Percentiles rank a stretch among this genome's conserved stretches.
Evolutionary conservation across 2,797 vertebrate genomes (phyloP).

Genomic region (Platalea minor): DNA sequence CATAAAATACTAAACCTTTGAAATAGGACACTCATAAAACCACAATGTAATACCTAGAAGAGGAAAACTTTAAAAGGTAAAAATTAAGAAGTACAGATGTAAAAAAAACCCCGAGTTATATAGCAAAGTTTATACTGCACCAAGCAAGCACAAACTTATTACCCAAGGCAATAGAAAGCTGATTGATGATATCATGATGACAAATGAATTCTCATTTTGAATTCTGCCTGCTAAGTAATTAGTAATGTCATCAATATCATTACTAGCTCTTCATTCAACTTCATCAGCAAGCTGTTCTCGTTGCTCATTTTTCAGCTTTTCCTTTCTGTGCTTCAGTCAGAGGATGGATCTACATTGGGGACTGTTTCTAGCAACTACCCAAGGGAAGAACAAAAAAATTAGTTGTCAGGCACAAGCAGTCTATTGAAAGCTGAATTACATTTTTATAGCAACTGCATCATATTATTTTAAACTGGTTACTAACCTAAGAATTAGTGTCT

Average conservation of each 20-base stretch:
- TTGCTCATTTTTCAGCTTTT: constrained; percentile 54
- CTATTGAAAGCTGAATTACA: constrained; percentile 12
- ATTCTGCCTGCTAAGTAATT: constrained; percentile 69
- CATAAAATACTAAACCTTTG: not conserved
- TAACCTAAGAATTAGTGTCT: not conserved
- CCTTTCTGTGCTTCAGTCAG: not conserved
- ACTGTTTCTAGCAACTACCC: constrained; percentile 2
- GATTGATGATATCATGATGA: constrained; percentile 66
- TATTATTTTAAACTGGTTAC: not conserved
- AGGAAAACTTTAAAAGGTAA: not conserved
- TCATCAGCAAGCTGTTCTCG: constrained; percentile 46
- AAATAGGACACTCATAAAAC: not conserved
- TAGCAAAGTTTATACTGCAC: not conserved
- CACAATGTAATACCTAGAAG: not conserved
- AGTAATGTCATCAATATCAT: constrained; percentile 66
- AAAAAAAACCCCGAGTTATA: not conserved
- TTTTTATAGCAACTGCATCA: not conserved
- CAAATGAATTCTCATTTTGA: constrained; percentile 67
- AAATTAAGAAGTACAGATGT: not conserved
- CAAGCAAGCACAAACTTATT: not conserved
- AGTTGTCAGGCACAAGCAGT: constrained; percentile 24
- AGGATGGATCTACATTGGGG: not conserved
- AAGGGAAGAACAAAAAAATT: constrained; percentile 39
- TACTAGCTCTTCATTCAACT: constrained; percentile 59
- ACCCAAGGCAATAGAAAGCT: constrained; percentile 20